phyloP scores from a whole-genome alignment of 1,140 invertebrate genomes.

The Trachelipus rathkii region DNA sequence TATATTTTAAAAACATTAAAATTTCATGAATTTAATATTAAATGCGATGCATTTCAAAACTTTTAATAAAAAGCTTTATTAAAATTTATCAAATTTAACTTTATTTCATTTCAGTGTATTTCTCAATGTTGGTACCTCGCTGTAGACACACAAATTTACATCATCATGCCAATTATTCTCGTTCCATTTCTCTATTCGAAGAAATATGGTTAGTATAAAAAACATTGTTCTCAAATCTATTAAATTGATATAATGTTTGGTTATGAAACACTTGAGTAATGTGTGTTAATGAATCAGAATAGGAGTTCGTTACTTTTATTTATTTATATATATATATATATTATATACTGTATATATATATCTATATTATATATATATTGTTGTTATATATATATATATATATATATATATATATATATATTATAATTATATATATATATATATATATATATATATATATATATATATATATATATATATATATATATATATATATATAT shows the following conservation, averaged over 20 bases:
- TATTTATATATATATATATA: neutral
- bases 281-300: neutral
- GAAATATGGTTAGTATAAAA: neutral
- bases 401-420: conserved; percentile 5
- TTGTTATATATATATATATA: no score
- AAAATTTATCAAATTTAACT: neutral
- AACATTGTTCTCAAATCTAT: no score
- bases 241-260: no score
- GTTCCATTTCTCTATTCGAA: neutral
- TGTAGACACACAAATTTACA: neutral
- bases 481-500: conserved; percentile 11
- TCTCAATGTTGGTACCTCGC: neutral
- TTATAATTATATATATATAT: conserved; percentile 5
- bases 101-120: neutral
- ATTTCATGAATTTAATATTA: no score
- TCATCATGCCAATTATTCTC: neutral
- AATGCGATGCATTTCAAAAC: no score
- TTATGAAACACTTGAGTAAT: no score
- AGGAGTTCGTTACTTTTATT: neutral
- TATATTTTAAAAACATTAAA: no score
- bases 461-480: neutral
- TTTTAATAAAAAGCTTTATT: neutral
- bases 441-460: conserved; percentile 5
- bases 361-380: no score
- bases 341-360: no score